Evolutionary conservation across 2,888 invertebrate genomes (phyloP).

Genomic region (Pristionchus maxplancki): DNA sequence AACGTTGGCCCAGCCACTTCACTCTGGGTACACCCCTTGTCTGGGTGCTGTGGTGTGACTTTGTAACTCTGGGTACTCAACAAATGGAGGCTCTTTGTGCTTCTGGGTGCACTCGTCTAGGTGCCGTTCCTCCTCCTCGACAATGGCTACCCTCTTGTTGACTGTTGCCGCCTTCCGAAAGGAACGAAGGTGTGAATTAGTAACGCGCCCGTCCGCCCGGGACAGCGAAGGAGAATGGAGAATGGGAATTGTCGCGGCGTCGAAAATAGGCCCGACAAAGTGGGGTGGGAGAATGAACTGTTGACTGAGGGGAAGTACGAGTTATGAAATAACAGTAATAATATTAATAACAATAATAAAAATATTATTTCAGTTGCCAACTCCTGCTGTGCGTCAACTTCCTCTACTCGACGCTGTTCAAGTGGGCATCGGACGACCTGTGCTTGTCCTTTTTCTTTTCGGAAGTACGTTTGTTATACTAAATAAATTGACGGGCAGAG

Average conservation of each 20-base stretch:
- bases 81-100: too few species aligned
- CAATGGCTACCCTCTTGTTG: too few species aligned
- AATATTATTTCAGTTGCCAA: constrained; percentile 66
- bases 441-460: constrained; percentile 70
- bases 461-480: constrained; percentile 45
- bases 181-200: constrained; percentile 4
- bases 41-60: too few species aligned
- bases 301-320: not conserved
- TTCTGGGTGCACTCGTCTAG: too few species aligned
- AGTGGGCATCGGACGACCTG: constrained; percentile 70
- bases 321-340: not conserved
- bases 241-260: not conserved
- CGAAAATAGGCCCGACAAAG: not conserved
- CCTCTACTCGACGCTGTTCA: constrained; percentile 73
- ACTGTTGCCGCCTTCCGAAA: too few species aligned
- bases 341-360: not conserved
- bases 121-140: too few species aligned
- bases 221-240: not conserved
- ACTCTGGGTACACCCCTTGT: too few species aligned
- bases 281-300: not conserved
- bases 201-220: not conserved
- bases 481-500: too few species aligned
- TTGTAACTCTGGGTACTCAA: too few species aligned
- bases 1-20: too few species aligned
- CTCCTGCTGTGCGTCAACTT: constrained; percentile 73